Evolutionary conservation across 2,888 invertebrate genomes (phyloP), one percentile per base, ranked within the genome.

Genomic region (Sinotaia quadrata): DNA sequence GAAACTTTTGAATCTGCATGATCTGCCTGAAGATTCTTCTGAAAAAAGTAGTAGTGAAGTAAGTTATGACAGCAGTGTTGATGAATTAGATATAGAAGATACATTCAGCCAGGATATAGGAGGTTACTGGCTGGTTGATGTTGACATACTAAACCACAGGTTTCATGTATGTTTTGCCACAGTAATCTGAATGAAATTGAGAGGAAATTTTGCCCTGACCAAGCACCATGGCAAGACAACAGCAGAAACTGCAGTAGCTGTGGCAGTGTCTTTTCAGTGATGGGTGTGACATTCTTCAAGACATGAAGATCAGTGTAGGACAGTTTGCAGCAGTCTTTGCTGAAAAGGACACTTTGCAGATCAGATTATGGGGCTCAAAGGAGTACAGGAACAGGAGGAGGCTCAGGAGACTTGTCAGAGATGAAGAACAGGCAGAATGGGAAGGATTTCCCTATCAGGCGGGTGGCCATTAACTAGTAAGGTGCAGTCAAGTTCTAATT

Each of bases 361-460:
- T 51, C 21, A 51, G 51, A 51, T 27, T 51, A 27, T 27, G 21
- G 15, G 27, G 27, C 27, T 51, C 51, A 4, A 51, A 5, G 51
- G 51, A 10, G 21, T 51, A 51, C 21, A 51, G 51, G 51, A 51
- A 51, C 4, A 51, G 27, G 21, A 51, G 51, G 7, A 51, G 15
- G 27, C 51, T 51, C 21, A 51, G 51, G 51, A 51, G 7, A 27
- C 51, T 51, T 51, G 51, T 21, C 51, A 51, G 51, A 51, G 51
- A 51, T 3, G 51, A 51, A 27, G 51, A 51, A 27, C 51, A 51
- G 51, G 21, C 4, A 24, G 51, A 51, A n/a, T 27, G 27, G n/a
- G 51, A 51, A 10, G 51, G 21, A n/a, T 51, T 51, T 10, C 51
- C 51, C 21, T 51, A 51, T 27, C 51, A 51, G 7, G 51, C 51